These are phyloP conservation scores for Microhierax caerulescens DNA, from an alignment of 2,797 vertebrate species.

Conservation along the genomic window DNA sequence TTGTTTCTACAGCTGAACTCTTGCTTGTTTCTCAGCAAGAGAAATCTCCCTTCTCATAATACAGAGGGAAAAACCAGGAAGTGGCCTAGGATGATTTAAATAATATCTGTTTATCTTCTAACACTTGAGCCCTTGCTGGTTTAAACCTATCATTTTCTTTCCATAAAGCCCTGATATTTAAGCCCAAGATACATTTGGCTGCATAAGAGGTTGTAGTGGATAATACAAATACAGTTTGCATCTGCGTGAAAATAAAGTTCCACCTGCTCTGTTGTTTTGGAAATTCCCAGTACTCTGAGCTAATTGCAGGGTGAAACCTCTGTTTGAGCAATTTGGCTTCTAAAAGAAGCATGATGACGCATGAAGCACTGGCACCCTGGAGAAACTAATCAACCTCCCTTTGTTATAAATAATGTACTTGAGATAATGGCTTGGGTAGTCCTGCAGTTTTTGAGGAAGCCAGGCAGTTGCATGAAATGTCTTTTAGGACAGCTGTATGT, in stretches of 20 bases:
- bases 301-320: slow-evolving; percentile 41
- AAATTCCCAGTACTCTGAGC: slow-evolving; percentile 30
- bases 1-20: background rate
- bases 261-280: background rate
- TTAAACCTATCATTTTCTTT: background rate
- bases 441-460: background rate
- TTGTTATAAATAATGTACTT: slow-evolving; percentile 45
- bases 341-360: slow-evolving; percentile 46
- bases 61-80: background rate
- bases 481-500: background rate
- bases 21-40: slow-evolving; percentile 2
- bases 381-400: slow-evolving; percentile 59
- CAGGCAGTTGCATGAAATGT: background rate
- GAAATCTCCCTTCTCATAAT: background rate
- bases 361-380: slow-evolving; percentile 36
- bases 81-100: slow-evolving; percentile 14
- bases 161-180: background rate
- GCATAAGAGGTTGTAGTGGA: background rate
- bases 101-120: slow-evolving; percentile 16
- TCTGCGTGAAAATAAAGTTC: background rate
- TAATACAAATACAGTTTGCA: background rate
- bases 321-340: slow-evolving; percentile 42
- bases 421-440: slow-evolving; percentile 14
- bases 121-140: slow-evolving; percentile 1
- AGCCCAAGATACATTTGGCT: background rate